phyloP scores from a whole-genome alignment of 2,888 invertebrate species.

The Papilio gigon region DNA sequence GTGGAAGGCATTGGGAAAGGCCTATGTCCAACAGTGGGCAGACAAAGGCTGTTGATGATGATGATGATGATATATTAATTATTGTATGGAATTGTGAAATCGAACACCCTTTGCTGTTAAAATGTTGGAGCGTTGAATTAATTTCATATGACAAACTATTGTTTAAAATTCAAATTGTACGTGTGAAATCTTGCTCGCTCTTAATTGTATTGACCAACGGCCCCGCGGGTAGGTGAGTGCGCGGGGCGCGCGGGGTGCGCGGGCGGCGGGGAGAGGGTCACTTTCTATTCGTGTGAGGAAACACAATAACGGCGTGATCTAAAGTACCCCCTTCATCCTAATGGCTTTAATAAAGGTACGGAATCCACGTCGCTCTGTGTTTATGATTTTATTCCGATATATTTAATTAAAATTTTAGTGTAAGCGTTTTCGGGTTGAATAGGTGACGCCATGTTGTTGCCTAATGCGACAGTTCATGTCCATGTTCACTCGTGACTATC shows the following conservation, averaged over 20 bases:
- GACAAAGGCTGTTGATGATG: too few species aligned
- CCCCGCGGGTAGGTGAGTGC: slow-evolving; percentile 55
- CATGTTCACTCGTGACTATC: slow-evolving; percentile 4
- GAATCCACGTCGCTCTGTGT: slow-evolving; percentile 70
- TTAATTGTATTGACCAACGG: slow-evolving; percentile 80
- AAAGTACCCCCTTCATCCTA: slow-evolving; percentile 68
- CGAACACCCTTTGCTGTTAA: slow-evolving; percentile 59
- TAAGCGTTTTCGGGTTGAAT: slow-evolving; percentile 50
- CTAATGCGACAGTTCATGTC: slow-evolving; percentile 30
- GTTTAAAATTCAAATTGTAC: slow-evolving; percentile 82
- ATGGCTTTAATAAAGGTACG: slow-evolving; percentile 81
- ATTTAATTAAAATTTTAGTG: slow-evolving; percentile 80
- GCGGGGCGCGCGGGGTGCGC: not conserved
- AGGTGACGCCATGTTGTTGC: slow-evolving; percentile 27
- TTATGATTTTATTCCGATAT: slow-evolving; percentile 80
- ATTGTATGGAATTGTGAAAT: slow-evolving; percentile 25
- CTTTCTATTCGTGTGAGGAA: slow-evolving; percentile 66
- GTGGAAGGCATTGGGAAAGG: too few species aligned
- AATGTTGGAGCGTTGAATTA: slow-evolving; percentile 71
- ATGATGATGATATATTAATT: too few species aligned
- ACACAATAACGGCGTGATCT: slow-evolving; percentile 73
- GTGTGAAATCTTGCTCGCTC: slow-evolving; percentile 78
- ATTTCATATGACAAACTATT: slow-evolving; percentile 82
- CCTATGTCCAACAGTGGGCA: too few species aligned
- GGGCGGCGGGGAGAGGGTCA: slow-evolving; percentile 46